Percentiles rank a stretch among this genome's conserved stretches.
phyloP scores from a whole-genome alignment of 2,888 invertebrate species.

The Acrocyrtus sp. region DNA sequence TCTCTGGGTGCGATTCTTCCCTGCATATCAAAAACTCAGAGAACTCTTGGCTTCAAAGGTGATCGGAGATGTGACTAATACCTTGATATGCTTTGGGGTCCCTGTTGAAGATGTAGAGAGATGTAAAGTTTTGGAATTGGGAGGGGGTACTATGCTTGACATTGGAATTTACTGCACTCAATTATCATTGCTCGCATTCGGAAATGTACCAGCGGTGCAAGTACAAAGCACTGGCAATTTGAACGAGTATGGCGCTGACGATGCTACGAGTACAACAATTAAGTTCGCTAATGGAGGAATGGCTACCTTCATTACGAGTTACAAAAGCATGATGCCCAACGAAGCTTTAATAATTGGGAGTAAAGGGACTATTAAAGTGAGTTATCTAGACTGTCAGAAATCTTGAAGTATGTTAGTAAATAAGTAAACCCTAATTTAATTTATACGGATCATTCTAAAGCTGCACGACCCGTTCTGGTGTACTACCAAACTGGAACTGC shows the following conservation, averaged over 20 bases:
- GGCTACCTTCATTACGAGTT: conserved; percentile 73
- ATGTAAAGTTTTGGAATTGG: conserved; percentile 73
- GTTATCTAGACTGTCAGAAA: background rate
- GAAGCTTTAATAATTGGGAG: conserved; percentile 76
- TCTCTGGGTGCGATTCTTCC: conserved; percentile 87
- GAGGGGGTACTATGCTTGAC: conserved; percentile 81
- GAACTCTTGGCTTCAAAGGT: conserved; percentile 74
- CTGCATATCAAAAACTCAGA: conserved; percentile 77
- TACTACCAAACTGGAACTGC: conserved; percentile 74
- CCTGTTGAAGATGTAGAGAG: conserved; percentile 15
- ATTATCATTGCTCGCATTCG: conserved; percentile 76
- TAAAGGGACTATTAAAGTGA: conserved; percentile 75
- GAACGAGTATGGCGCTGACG: conserved; percentile 78
- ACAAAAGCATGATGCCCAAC: conserved; percentile 71
- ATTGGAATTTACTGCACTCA: conserved; percentile 82
- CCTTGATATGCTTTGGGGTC: conserved; percentile 66
- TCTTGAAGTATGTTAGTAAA: no score
- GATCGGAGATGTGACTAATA: conserved; percentile 78
- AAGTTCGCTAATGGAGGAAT: conserved; percentile 74
- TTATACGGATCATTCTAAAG: no score
- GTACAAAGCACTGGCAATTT: conserved; percentile 77
- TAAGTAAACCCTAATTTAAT: no score
- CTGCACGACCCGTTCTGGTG: conserved; percentile 77
- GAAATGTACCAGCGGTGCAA: conserved; percentile 74
- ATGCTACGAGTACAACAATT: conserved; percentile 75